Evolutionary conservation across 1,140 invertebrate genomes (phyloP).

Genomic region (Diachasma alloeum): DNA sequence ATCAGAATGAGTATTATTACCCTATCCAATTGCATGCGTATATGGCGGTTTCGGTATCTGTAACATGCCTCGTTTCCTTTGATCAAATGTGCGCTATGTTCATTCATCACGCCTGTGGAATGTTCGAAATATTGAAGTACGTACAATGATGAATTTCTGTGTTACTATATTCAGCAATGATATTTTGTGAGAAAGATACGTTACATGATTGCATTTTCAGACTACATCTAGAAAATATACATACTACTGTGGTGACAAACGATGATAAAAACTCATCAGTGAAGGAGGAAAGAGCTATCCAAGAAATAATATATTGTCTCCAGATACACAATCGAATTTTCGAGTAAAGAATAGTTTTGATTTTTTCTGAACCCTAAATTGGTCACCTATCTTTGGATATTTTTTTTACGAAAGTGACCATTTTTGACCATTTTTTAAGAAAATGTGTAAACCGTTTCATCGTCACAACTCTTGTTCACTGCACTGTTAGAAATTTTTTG

Average conservation of each 20-base stretch:
- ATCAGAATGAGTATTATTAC: constrained; percentile 23
- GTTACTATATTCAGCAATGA: neutral
- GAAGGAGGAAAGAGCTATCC: neutral
- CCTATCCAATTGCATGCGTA: constrained; percentile 27
- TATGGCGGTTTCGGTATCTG: constrained; percentile 11
- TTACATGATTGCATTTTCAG: neutral
- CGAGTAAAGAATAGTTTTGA: neutral
- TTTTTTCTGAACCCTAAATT: neutral
- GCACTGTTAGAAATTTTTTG: too few species aligned
- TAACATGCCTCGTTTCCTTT: constrained; percentile 14
- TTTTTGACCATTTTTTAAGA: too few species aligned
- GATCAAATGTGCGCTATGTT: constrained; percentile 21
- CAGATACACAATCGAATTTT: neutral
- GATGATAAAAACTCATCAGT: too few species aligned
- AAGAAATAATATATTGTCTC: neutral
- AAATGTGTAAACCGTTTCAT: too few species aligned
- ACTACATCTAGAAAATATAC: neutral
- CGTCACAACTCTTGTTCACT: too few species aligned
- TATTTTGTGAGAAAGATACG: neutral
- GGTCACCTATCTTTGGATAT: too few species aligned
- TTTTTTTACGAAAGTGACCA: too few species aligned
- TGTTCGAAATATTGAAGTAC: constrained; percentile 21
- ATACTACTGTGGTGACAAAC: neutral
- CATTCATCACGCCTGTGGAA: constrained; percentile 29
- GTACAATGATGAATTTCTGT: neutral